phyloP scores from a whole-genome alignment of 2,797 vertebrate genomes.

The Myiothlypis coronata region DNA sequence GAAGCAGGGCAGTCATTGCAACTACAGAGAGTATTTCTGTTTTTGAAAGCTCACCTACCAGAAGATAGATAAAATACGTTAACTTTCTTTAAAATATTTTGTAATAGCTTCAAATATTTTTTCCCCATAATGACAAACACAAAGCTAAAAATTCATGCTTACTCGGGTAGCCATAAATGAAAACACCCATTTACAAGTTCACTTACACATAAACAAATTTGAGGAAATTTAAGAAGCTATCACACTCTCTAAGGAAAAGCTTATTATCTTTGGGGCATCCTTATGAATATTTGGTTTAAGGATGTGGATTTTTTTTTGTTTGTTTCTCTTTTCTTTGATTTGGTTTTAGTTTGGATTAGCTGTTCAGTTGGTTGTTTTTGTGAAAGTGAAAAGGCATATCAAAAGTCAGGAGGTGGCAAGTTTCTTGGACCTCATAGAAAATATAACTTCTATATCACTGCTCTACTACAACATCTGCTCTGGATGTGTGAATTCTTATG shows the following conservation, averaged over 20 bases:
- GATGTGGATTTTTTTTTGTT: fast-evolving
- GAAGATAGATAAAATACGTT: neutral
- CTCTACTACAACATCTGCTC: neutral
- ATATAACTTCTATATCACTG: neutral
- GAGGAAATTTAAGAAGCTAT: neutral
- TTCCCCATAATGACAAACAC: neutral
- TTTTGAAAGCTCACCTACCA: neutral
- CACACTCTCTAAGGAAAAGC: neutral
- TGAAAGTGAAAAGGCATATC: neutral
- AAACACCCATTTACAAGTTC: neutral
- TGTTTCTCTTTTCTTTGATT: neutral
- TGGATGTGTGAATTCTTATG: neutral
- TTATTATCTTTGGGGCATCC: fast-evolving
- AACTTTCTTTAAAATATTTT: neutral
- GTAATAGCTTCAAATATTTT: neutral
- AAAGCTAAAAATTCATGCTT: neutral
- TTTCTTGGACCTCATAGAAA: neutral
- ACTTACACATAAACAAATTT: neutral
- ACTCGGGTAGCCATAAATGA: neutral
- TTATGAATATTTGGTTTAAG: neutral
- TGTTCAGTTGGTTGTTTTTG: neutral
- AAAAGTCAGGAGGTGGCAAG: neutral
- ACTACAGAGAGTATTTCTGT: neutral
- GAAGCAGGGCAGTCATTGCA: neutral
- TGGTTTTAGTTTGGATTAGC: neutral